phyloP scores from a whole-genome alignment of 2,797 vertebrate species.

The Antennarius maculatus region DNA sequence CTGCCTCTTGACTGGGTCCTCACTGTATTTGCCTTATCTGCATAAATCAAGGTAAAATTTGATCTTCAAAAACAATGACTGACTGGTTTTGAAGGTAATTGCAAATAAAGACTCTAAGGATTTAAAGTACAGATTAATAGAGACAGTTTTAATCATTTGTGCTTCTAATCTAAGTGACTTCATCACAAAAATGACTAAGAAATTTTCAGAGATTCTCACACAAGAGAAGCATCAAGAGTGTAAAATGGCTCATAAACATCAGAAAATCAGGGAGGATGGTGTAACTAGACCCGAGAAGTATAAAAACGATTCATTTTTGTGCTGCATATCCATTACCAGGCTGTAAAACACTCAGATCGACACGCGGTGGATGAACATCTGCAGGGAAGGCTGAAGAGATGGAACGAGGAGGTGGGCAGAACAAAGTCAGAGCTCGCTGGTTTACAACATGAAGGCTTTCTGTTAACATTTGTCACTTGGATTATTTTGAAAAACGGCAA shows the following conservation, averaged over 20 bases:
- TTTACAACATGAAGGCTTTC: slow-evolving; percentile 4
- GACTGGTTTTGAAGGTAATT: slow-evolving; percentile 10
- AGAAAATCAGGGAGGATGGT: slow-evolving; percentile 30
- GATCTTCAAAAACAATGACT: too few relatives aligned
- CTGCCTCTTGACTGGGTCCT: too few relatives aligned
- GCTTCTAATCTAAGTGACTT: slow-evolving; percentile 20
- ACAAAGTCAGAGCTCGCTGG: slow-evolving; percentile 18
- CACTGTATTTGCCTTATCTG: too few relatives aligned
- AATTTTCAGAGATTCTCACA: slow-evolving; percentile 11
- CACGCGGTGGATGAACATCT: slow-evolving; percentile 9
- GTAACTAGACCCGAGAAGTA: slow-evolving; percentile 14
- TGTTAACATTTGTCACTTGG: neutral
- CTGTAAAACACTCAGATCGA: slow-evolving; percentile 27
- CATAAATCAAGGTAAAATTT: too few relatives aligned
- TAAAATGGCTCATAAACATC: slow-evolving; percentile 51
- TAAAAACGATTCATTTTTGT: slow-evolving; percentile 7
- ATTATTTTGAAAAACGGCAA: slow-evolving; percentile 13
- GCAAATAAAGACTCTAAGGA: slow-evolving; percentile 4
- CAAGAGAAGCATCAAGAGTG: slow-evolving; percentile 22
- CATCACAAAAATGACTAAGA: slow-evolving; percentile 29
- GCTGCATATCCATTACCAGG: slow-evolving; percentile 12
- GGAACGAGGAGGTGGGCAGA: neutral
- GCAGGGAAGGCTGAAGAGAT: neutral
- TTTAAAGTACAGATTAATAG: slow-evolving; percentile 10
- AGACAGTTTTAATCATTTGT: slow-evolving; percentile 6